Evolutionary conservation across 2,888 invertebrate genomes (phyloP).

Genomic region (Osmoderma eremita): DNA sequence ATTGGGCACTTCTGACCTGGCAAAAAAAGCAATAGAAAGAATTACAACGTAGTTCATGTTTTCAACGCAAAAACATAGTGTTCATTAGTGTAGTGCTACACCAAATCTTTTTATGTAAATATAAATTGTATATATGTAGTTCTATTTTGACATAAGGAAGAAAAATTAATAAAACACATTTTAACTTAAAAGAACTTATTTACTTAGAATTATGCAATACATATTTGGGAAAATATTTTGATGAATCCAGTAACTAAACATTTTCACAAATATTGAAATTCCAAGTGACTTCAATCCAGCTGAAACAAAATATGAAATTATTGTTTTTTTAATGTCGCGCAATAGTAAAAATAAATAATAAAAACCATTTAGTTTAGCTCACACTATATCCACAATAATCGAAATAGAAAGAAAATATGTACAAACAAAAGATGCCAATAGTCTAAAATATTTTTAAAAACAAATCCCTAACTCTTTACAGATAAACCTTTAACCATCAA

Average conservation of each 20-base stretch:
- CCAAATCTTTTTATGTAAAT: too few species aligned
- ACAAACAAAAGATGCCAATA: too few species aligned
- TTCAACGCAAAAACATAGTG: not conserved
- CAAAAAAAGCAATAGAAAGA: conserved; percentile 49
- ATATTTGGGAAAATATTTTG: conserved; percentile 31
- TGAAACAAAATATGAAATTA: conserved; percentile 43
- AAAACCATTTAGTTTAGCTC: too few species aligned
- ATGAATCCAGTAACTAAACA: conserved; percentile 12
- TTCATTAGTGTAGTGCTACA: conserved; percentile 3
- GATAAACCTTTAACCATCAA: too few species aligned
- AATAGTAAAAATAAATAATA: too few species aligned
- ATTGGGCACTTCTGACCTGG: conserved; percentile 48
- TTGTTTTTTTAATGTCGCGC: not conserved
- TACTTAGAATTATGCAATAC: conserved; percentile 25
- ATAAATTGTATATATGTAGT: conserved; percentile 1
- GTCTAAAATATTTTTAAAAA: too few species aligned
- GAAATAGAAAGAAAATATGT: too few species aligned
- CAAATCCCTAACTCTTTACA: too few species aligned
- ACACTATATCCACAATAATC: too few species aligned
- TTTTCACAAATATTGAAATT: conserved; percentile 21
- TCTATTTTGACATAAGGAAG: conserved; percentile 8
- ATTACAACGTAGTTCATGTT: conserved; percentile 46
- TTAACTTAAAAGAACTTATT: conserved; percentile 40
- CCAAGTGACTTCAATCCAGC: conserved; percentile 47
- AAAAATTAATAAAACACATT: conserved; percentile 30